phyloP scores from a whole-genome alignment of 1,140 invertebrate species.

The Platyscapa corneri region DNA sequence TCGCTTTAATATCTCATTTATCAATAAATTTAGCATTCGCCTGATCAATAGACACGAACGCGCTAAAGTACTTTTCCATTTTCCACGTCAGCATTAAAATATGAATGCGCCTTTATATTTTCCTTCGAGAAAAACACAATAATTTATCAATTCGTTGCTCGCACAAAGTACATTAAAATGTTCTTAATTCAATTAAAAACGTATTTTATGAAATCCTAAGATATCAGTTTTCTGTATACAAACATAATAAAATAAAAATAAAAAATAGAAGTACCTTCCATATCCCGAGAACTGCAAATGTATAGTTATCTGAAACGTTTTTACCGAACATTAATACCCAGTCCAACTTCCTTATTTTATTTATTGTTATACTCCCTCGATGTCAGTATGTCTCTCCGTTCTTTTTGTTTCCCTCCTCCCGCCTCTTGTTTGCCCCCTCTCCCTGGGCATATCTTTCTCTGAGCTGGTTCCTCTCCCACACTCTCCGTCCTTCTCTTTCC shows the following conservation, averaged over 20 bases:
- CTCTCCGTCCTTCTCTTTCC: conserved; percentile 54
- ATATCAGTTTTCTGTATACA: conserved; percentile 45
- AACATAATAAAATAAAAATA: conserved; percentile 20
- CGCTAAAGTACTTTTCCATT: not conserved
- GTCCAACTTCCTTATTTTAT: conserved; percentile 54
- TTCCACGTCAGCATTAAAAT: not conserved
- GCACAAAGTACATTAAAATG: conserved; percentile 27
- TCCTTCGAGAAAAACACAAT: conserved; percentile 3
- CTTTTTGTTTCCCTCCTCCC: conserved; percentile 48
- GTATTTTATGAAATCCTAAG: conserved; percentile 44
- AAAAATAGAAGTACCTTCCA: conserved; percentile 25
- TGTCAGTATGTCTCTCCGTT: conserved; percentile 32
- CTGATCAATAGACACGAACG: not conserved
- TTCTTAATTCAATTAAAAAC: conserved; percentile 49
- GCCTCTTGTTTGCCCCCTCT: conserved; percentile 59
- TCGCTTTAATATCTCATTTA: not conserved
- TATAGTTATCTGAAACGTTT: conserved; percentile 54
- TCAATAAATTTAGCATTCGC: not conserved
- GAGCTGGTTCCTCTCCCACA: conserved; percentile 44
- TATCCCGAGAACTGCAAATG: conserved; percentile 51
- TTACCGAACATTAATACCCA: conserved; percentile 52
- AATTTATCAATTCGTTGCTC: not conserved
- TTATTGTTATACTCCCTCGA: conserved; percentile 52
- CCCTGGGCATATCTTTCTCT: conserved; percentile 50
- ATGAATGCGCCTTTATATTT: conserved; percentile 1